phyloP scores from a whole-genome alignment of 2,888 invertebrate species.

The Ormyrus thymus region DNA sequence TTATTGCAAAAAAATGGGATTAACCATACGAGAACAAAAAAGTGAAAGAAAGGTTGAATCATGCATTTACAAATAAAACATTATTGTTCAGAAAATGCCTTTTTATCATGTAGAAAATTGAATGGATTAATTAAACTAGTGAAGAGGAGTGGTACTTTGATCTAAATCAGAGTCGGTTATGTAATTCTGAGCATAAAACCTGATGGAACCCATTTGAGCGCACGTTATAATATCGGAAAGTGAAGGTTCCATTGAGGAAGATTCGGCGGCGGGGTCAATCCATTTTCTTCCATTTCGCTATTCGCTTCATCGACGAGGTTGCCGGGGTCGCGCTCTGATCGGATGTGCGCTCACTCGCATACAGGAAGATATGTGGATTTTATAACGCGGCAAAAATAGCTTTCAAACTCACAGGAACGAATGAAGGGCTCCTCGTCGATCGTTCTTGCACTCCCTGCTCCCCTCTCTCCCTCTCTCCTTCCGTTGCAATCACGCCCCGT shows the following conservation, averaged over 20 bases:
- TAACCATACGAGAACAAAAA: too few species aligned
- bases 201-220: not conserved
- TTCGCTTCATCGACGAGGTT: conserved; percentile 18
- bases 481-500: not conserved
- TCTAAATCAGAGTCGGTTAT: too few species aligned
- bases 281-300: conserved; percentile 38
- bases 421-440: conserved; percentile 20
- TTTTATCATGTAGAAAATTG: too few species aligned
- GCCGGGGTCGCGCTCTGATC: conserved; percentile 15
- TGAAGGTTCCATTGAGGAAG: not conserved
- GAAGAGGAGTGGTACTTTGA: too few species aligned
- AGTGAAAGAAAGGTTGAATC: too few species aligned
- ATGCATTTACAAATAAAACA: too few species aligned
- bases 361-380: conserved; percentile 33
- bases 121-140: too few species aligned
- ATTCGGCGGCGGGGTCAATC: conserved; percentile 13
- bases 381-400: conserved; percentile 45
- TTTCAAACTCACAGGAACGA: conserved; percentile 35
- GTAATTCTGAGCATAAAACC: too few species aligned
- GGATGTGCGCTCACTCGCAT: conserved; percentile 10
- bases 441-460: conserved; percentile 5
- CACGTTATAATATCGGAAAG: conserved; percentile 5
- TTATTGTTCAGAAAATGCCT: too few species aligned
- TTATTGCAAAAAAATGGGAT: too few species aligned
- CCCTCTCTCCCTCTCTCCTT: conserved; percentile 2